phyloP scores from a whole-genome alignment of 64 coral and sea anemone genomes.

The Pocillopora verrucosa region DNA sequence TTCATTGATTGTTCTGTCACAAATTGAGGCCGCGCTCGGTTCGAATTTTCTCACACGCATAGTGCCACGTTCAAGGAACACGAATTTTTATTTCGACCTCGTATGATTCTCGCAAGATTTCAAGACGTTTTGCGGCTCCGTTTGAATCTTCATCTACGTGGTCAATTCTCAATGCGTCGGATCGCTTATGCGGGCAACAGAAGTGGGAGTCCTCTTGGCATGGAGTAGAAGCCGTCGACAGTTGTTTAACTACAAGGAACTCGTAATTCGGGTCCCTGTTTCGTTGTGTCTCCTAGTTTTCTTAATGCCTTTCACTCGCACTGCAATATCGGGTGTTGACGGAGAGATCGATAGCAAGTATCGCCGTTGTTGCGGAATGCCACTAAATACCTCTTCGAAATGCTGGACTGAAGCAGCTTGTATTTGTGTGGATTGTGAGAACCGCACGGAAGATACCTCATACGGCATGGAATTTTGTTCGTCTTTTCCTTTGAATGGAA shows the following conservation, averaged over 20 bases:
- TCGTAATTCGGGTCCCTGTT: neutral
- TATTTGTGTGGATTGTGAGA: neutral
- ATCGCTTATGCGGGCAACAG: constrained; percentile 47
- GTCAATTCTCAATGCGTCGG: constrained; percentile 39
- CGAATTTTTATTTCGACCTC: neutral
- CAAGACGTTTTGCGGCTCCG: constrained; percentile 15
- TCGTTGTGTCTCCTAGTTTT: neutral
- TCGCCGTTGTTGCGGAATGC: constrained; percentile 34
- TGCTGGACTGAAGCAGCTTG: constrained; percentile 20
- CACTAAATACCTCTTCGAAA: neutral
- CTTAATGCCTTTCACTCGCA: constrained; percentile 7
- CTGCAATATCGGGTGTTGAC: constrained; percentile 1
- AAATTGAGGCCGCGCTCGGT: neutral
- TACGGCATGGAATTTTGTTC: constrained; percentile 49
- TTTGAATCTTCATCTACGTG: neutral
- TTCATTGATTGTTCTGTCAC: neutral
- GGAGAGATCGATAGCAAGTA: neutral
- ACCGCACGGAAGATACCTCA: neutral
- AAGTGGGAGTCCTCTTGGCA: constrained; percentile 1
- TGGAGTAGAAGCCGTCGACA: constrained; percentile 28
- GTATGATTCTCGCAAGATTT: neutral
- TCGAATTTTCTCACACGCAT: neutral
- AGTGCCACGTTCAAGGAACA: neutral
- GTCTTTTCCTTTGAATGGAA: neutral
- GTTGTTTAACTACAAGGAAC: neutral